Conservation (phyloP, 2,888 invertebrate species). For the Torymus aiolomorphi region DNA sequence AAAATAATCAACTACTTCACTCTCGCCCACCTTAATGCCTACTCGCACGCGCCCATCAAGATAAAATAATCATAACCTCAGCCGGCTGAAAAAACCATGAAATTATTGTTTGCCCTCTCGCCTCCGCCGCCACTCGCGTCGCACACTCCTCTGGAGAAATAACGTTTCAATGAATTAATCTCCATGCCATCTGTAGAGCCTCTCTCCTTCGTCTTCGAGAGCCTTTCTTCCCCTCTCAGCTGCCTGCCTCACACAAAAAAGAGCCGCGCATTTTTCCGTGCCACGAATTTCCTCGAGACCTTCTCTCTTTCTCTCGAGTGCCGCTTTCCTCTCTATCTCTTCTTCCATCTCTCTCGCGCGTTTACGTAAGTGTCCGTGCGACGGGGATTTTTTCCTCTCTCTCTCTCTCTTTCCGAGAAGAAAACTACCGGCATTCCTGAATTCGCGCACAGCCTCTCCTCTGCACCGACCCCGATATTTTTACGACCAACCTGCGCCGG, state of each 20-base stretch:
- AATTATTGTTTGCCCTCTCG: too few relatives aligned
- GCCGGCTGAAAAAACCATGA: too few relatives aligned
- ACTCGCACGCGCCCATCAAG: too few relatives aligned
- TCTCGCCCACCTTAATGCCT: too few relatives aligned
- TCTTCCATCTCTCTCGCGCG: constrained; percentile 22
- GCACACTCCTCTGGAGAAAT: constrained; percentile 24
- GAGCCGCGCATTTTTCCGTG: constrained; percentile 17
- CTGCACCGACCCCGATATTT: constrained; percentile 63
- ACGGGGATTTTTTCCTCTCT: constrained; percentile 16
- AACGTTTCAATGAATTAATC: constrained; percentile 53
- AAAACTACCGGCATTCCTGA: neutral
- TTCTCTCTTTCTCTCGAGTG: constrained; percentile 35
- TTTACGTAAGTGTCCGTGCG: constrained; percentile 53
- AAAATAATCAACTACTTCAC: too few relatives aligned
- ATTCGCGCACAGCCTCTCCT: constrained; percentile 2
- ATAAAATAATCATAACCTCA: too few relatives aligned
- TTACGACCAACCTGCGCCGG: constrained; percentile 64
- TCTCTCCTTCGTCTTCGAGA: constrained; percentile 1
- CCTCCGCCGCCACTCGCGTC: neutral
- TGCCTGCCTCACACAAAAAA: neutral
- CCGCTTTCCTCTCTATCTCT: constrained; percentile 47
- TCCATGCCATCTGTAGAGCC: neutral
- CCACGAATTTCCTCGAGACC: constrained; percentile 44
- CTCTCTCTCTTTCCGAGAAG: neutral
- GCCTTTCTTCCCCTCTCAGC: neutral